phyloP scores from a whole-genome alignment of 2,797 vertebrate species.

The Sebastes flavidus region DNA sequence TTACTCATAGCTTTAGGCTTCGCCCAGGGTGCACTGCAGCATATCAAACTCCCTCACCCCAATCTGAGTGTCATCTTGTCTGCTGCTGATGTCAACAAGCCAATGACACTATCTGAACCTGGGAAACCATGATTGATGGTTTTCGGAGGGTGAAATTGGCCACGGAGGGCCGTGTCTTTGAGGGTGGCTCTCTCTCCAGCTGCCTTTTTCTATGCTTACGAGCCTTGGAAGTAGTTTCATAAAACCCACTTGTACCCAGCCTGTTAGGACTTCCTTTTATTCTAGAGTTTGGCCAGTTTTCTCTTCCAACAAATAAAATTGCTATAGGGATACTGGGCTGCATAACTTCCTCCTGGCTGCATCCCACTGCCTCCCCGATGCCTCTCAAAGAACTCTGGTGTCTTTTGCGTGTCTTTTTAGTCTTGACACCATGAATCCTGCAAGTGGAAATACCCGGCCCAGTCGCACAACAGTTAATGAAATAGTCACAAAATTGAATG shows the following conservation, averaged over 20 bases:
- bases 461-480: too few species aligned
- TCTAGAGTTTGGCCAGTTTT: background rate
- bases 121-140: slow-evolving; percentile 19
- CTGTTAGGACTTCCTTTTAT: background rate
- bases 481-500: too few species aligned
- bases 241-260: background rate
- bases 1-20: slow-evolving; percentile 46
- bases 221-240: background rate
- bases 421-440: background rate
- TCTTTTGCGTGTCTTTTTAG: background rate
- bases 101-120: slow-evolving; percentile 19
- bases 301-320: background rate
- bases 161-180: background rate
- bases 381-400: too few species aligned
- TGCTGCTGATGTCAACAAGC: slow-evolving; percentile 31
- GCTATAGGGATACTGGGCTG: too few species aligned
- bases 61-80: slow-evolving; percentile 24
- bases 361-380: too few species aligned
- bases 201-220: background rate
- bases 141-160: slow-evolving; percentile 16
- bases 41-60: slow-evolving; percentile 13
- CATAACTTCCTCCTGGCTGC: too few species aligned
- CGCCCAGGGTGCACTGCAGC: slow-evolving; percentile 19
- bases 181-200: background rate
- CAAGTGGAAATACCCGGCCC: too few species aligned